These are phyloP conservation scores for Ancistrus triradiatus DNA, from an alignment of 2,113 vertebrate genomes.

Conservation along the genomic window DNA sequence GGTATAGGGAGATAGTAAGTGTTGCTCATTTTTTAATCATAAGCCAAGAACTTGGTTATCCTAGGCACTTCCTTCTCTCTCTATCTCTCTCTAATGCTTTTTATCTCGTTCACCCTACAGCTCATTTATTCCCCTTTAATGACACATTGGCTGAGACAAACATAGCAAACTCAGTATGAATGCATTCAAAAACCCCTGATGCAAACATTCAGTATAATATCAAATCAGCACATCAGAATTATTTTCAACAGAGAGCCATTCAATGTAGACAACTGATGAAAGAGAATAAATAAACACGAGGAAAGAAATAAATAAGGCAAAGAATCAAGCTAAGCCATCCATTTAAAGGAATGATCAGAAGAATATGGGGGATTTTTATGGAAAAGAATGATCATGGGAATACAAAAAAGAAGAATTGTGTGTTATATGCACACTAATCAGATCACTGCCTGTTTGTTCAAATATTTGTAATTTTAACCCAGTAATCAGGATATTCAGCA, in stretches of 20 bases:
- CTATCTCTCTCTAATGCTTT: no score
- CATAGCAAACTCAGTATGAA: background rate
- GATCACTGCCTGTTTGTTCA: no score
- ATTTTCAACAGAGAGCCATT: no score
- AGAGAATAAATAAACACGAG: constrained; percentile 20
- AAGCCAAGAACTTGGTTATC: background rate
- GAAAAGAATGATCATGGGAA: no score
- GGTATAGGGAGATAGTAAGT: background rate
- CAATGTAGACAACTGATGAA: background rate
- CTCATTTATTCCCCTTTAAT: background rate
- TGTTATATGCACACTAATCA: no score
- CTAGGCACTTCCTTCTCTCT: background rate
- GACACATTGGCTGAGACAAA: background rate
- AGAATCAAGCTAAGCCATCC: background rate
- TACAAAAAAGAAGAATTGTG: no score
- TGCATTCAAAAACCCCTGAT: background rate
- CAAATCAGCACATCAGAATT: background rate
- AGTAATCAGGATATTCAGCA: no score
- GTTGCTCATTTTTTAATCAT: constrained; percentile 18
- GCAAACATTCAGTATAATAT: background rate
- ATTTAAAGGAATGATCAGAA: constrained; percentile 1
- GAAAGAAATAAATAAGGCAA: background rate
- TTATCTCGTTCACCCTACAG: background rate
- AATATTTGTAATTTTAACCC: no score
- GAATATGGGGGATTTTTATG: no score